Percentiles rank a stretch among this genome's conserved stretches.
These are phyloP conservation scores for Heteractis magnifica DNA, from an alignment of 92 coral and sea anemone genomes.

Conservation along the genomic window DNA sequence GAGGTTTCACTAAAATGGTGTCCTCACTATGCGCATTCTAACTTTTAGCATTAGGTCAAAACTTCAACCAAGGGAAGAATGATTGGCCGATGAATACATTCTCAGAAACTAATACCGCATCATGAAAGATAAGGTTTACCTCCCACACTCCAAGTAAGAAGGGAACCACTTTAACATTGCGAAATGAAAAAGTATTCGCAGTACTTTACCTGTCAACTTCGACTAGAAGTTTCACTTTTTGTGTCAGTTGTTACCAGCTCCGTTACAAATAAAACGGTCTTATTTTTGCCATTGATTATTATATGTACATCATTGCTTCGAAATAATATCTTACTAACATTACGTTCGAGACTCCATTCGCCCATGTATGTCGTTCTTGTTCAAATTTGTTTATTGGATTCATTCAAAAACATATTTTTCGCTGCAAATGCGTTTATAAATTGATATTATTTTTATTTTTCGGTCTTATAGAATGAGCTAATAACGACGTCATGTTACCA, in stretches of 20 bases:
- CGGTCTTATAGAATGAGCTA: background rate
- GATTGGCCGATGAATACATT: background rate
- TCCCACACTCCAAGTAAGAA: conserved; percentile 10
- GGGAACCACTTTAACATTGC: conserved; percentile 7
- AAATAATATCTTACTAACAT: background rate
- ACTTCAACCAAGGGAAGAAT: background rate
- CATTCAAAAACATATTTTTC: background rate
- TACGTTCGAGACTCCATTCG: background rate
- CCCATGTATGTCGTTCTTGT: background rate
- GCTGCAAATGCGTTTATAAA: background rate
- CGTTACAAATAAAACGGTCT: background rate
- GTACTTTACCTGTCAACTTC: background rate
- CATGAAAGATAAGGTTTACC: conserved; percentile 10
- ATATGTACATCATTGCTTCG: background rate
- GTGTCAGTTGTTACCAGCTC: background rate
- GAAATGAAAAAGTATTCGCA: background rate
- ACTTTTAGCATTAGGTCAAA: conserved; percentile 9
- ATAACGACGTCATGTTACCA: conserved; percentile 34
- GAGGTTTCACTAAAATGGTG: background rate
- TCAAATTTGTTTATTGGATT: background rate
- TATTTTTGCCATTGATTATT: background rate
- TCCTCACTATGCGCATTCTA: background rate
- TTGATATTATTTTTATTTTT: conserved; percentile 3
- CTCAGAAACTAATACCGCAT: conserved; percentile 3
- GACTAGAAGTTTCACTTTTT: background rate